Percentiles rank a stretch among this genome's conserved stretches.
Conservation (phyloP, 2,888 invertebrate species). For the Drosophila kambysellisi region DNA sequence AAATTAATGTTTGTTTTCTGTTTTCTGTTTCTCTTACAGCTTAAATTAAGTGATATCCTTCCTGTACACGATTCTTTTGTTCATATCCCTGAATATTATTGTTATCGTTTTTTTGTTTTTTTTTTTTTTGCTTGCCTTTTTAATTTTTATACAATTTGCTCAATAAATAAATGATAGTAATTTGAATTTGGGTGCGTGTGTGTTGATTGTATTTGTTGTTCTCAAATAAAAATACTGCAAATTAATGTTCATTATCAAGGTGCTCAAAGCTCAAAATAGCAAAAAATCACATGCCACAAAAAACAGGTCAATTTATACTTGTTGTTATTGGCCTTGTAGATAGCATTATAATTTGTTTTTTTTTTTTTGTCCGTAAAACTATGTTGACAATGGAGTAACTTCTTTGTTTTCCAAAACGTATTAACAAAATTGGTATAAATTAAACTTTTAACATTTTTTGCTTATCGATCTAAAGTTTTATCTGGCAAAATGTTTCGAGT, state of each 20-base stretch:
- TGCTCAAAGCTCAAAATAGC: background rate
- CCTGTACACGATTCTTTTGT: background rate
- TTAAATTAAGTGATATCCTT: constrained; percentile 1
- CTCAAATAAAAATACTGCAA: background rate
- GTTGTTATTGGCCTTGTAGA: background rate
- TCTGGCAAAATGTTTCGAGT: background rate
- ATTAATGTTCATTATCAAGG: background rate
- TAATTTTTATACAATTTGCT: constrained; percentile 2
- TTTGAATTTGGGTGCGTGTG: constrained; percentile 3
- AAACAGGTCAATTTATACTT: background rate
- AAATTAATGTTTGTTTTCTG: constrained; percentile 2
- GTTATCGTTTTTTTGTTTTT: background rate
- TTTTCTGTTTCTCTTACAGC: constrained; percentile 14
- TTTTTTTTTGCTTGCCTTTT: constrained; percentile 1
- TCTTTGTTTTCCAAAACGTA: background rate
- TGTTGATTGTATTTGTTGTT: constrained; percentile 1
- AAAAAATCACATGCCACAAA: background rate
- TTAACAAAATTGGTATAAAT: background rate
- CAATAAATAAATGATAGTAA: constrained; percentile 9
- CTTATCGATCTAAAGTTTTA: background rate
- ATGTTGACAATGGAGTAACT: background rate
- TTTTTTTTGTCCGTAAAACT: background rate
- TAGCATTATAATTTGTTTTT: background rate
- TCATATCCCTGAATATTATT: background rate
- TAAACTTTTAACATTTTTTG: background rate